Evolutionary conservation across 2,113 vertebrate genomes (phyloP).

Genomic region (Esox niger): DNA sequence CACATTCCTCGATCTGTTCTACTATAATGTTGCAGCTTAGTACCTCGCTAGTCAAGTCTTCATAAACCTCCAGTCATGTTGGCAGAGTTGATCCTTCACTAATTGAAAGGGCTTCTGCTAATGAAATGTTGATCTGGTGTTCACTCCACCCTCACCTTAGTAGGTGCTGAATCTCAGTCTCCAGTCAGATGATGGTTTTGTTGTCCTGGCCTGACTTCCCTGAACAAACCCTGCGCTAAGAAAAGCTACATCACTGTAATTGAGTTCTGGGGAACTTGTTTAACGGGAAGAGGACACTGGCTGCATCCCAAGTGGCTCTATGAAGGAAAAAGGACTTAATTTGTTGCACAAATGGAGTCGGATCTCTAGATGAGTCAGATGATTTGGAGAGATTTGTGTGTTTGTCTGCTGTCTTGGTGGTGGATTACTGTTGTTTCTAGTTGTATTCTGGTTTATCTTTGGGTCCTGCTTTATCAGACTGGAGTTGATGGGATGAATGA

Average conservation of each 20-base stretch:
- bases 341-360: too few relatives aligned
- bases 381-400: background rate
- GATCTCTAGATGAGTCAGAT: background rate
- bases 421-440: background rate
- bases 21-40: conserved; percentile 3
- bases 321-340: too few relatives aligned
- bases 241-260: conserved; percentile 26
- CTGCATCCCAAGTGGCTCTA: too few relatives aligned
- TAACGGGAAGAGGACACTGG: background rate
- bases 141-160: conserved; percentile 21
- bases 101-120: too few relatives aligned
- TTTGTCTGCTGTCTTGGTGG: background rate
- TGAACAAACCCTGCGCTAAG: background rate
- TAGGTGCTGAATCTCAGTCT: conserved; percentile 18
- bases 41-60: conserved; percentile 8
- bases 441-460: background rate
- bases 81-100: too few relatives aligned
- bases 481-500: background rate
- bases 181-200: conserved; percentile 30
- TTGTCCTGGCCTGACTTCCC: conserved; percentile 29
- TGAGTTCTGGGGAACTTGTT: conserved; percentile 13
- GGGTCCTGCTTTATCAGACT: background rate
- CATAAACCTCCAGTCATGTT: conserved; percentile 10
- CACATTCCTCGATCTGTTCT: background rate
- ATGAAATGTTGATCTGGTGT: conserved; percentile 19